Evolutionary conservation across 2,888 invertebrate genomes (phyloP).

Genomic region (Charanyca ferruginea): DNA sequence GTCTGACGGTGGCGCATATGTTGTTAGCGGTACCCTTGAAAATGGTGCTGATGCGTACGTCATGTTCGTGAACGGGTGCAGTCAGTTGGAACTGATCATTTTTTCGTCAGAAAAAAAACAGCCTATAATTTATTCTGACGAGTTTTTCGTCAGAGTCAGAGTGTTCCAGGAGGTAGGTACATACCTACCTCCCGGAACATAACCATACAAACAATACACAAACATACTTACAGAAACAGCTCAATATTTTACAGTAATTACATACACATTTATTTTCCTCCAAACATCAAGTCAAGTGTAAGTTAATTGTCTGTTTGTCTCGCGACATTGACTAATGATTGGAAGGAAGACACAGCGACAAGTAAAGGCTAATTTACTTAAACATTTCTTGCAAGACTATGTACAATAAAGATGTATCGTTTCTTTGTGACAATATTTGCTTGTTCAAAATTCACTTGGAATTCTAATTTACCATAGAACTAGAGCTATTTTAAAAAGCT

Average conservation of each 20-base stretch:
- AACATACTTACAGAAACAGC: neutral
- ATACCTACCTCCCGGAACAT: no score
- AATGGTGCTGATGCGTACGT: no score
- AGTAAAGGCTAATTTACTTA: conserved; percentile 37
- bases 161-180: no score
- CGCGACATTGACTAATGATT: conserved; percentile 38
- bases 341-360: neutral
- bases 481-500: no score
- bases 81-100: no score
- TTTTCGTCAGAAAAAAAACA: no score
- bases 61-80: no score
- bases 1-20: no score
- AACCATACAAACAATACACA: neutral
- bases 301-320: conserved; percentile 35
- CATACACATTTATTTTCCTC: conserved; percentile 13
- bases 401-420: conserved; percentile 5
- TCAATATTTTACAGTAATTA: conserved; percentile 1
- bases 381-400: conserved; percentile 8
- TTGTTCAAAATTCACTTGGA: neutral
- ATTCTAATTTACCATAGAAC: neutral
- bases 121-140: no score
- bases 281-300: conserved; percentile 18
- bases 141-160: no score
- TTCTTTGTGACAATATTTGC: neutral
- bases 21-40: no score